These are phyloP conservation scores for Petrosia ficiformis DNA, from an alignment of 37 sponge, comb jelly and placozoan genomes.

Conservation along the genomic window DNA sequence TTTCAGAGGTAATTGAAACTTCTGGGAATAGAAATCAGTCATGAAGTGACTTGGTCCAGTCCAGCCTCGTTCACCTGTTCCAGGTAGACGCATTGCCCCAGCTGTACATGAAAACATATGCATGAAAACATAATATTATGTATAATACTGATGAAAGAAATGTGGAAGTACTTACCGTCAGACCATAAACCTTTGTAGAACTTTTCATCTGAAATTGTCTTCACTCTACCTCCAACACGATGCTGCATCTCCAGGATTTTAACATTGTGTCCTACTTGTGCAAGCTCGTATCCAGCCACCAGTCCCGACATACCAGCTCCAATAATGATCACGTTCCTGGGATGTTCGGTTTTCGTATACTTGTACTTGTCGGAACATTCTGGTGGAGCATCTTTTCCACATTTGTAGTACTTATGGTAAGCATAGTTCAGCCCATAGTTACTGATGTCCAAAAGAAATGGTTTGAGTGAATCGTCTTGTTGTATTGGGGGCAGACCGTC, in stretches of 20 bases:
- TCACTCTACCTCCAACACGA: conserved; percentile 54
- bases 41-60: conserved; percentile 19
- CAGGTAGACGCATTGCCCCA: conserved; percentile 51
- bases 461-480: conserved; percentile 43
- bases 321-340: conserved; percentile 37
- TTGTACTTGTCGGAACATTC: neutral
- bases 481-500: conserved; percentile 5
- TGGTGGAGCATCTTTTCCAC: no score
- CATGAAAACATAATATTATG: no score
- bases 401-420: conserved; percentile 20
- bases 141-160: neutral
- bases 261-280: conserved; percentile 53
- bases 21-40: conserved; percentile 27
- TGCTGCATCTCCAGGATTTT: conserved; percentile 47
- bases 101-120: no score
- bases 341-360: neutral
- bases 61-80: neutral
- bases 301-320: conserved; percentile 63
- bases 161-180: conserved; percentile 31
- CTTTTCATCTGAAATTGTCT: conserved; percentile 19
- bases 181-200: conserved; percentile 39
- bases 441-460: conserved; percentile 32
- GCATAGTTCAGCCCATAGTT: conserved; percentile 37
- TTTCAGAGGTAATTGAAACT: conserved; percentile 9
- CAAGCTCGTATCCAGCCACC: conserved; percentile 58